Conservation (phyloP, 1,140 invertebrate genomes). For the Elymnias hypermnestra region DNA sequence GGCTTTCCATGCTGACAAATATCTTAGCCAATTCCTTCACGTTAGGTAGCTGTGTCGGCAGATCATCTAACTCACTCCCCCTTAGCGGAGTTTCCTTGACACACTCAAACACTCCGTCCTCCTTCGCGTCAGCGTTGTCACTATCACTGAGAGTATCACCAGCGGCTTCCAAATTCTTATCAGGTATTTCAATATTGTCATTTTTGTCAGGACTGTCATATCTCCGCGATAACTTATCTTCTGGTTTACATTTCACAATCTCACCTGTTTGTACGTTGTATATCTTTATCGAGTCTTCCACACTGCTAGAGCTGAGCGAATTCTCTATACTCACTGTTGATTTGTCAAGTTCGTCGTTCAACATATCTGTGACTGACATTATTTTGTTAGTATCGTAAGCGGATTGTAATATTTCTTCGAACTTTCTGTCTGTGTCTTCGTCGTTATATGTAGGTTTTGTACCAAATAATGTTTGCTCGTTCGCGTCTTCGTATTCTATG, state of each 20-base stretch:
- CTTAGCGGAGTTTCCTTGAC: slow-evolving; percentile 32
- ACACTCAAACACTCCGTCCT: slow-evolving; percentile 28
- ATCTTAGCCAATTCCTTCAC: slow-evolving; percentile 72
- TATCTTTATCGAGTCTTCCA: slow-evolving; percentile 72
- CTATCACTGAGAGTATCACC: slow-evolving; percentile 42
- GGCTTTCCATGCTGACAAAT: slow-evolving; percentile 63
- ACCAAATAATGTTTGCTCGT: slow-evolving; percentile 48
- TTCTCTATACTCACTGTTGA: slow-evolving; percentile 47
- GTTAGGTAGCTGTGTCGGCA: slow-evolving; percentile 57
- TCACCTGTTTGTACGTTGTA: slow-evolving; percentile 72
- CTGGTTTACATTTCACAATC: slow-evolving; percentile 66
- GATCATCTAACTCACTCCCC: slow-evolving; percentile 47
- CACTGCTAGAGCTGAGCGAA: slow-evolving; percentile 62
- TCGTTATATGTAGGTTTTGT: slow-evolving; percentile 46
- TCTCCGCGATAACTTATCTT: slow-evolving; percentile 64
- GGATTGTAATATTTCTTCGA: slow-evolving; percentile 59
- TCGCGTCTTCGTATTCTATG: slow-evolving; percentile 61
- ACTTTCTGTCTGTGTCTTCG: slow-evolving; percentile 59
- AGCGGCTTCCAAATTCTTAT: slow-evolving; percentile 47
- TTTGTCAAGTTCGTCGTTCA: slow-evolving; percentile 36
- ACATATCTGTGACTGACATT: slow-evolving; percentile 23
- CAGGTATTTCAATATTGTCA: slow-evolving; percentile 51
- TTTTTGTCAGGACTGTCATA: slow-evolving; percentile 44
- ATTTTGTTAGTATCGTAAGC: slow-evolving; percentile 35
- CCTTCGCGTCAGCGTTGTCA: slow-evolving; percentile 29